Base-by-base conservation (phyloP, 2,797 vertebrate genomes). In the Danio tinwini region DNA sequence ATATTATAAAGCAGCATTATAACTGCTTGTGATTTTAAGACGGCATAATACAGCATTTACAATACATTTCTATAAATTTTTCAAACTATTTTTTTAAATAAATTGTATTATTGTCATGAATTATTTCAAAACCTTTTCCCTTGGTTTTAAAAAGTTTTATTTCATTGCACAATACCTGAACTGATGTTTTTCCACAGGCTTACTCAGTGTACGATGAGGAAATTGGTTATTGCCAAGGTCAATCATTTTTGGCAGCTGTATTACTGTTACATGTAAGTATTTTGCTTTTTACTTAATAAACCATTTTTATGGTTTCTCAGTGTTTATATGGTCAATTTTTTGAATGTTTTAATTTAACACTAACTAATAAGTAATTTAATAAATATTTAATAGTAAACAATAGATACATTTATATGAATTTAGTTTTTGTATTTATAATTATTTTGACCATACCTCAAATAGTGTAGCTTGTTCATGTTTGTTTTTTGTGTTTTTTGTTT, bases 221-320 rank as follows among this genome's bases (percentile, higher is more conserved):
- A 87, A 98, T 99, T 12, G 98, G 98, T 37, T 99, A 99, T 82
- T 99, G 98, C 89, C 98, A 98, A 89, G 98, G 98, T 69, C 97
- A 99, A 91, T 99, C 98, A 3, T 99, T 99, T 87, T 94, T 99
- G 21, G 98, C 96, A 79, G 98, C 98, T 52, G 98, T 99, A 65
- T 92, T 99, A 55, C 93, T 99, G 9, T 92, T 99, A 63, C 98
- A 99, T 82, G 98, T 99, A 88, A 97, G 98, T 98, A 78, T 65
- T 78, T 5, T 8, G 40, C 8, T 12, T 12, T 37, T 59, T 19
- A 17, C 14, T 52, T 5, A 49, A 47, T 29, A 29, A 29, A 29
- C 29, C 29, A n/a, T n/a, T n/a, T n/a, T n/a, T n/a, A n/a, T n/a
- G n/a, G n/a, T n/a, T 29, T 29, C 29, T 29, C 29, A 29, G 29